Conservation (phyloP, 2,888 invertebrate species). For the Netelia melanura region DNA sequence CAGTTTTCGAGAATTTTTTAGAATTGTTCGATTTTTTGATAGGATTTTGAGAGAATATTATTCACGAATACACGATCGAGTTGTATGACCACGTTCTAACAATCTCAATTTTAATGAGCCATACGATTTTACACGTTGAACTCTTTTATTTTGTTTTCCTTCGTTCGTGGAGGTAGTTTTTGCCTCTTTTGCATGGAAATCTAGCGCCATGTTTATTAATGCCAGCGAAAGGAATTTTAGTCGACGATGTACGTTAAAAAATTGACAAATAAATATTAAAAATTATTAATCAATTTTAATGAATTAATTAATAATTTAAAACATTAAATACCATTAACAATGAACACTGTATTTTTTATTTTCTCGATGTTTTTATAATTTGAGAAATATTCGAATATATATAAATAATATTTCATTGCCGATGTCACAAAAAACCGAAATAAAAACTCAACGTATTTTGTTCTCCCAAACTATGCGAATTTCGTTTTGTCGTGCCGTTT, state of each 20-base stretch:
- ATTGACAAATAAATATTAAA: background rate
- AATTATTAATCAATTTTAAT: background rate
- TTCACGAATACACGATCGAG: slow-evolving; percentile 23
- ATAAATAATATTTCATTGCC: background rate
- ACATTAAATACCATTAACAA: background rate
- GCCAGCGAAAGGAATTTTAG: slow-evolving; percentile 10
- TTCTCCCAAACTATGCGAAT: too few relatives aligned
- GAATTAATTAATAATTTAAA: too few relatives aligned
- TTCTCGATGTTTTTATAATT: background rate
- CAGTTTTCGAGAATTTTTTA: too few relatives aligned
- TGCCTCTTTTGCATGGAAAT: slow-evolving; percentile 46
- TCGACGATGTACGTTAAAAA: background rate
- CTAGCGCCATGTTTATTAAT: slow-evolving; percentile 1
- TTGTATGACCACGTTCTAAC: slow-evolving; percentile 61
- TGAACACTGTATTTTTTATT: background rate
- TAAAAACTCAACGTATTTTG: too few relatives aligned
- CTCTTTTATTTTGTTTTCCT: slow-evolving; percentile 18
- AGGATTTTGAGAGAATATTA: slow-evolving; percentile 20
- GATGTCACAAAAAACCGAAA: too few relatives aligned
- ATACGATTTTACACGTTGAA: slow-evolving; percentile 1
- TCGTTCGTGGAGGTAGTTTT: slow-evolving; percentile 19
- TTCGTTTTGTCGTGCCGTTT: too few relatives aligned
- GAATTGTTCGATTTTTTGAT: too few relatives aligned
- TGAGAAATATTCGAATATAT: background rate
- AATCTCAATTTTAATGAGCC: slow-evolving; percentile 39